Percentiles rank a stretch among this genome's conserved stretches.
Conservation (phyloP, 1,140 invertebrate species). For the Drosophila neocordata region DNA sequence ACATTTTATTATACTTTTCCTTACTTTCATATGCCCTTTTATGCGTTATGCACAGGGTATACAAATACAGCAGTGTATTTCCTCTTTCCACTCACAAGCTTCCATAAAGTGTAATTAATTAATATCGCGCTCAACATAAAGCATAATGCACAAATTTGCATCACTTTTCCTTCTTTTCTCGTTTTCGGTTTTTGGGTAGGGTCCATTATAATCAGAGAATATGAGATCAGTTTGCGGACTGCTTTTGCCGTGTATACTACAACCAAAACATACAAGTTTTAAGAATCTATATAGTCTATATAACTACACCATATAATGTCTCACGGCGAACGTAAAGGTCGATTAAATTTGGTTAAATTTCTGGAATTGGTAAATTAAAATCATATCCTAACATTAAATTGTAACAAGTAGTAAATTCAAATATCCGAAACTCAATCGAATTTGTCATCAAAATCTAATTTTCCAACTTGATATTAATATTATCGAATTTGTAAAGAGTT, state of each 20-base stretch:
- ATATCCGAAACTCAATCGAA: not conserved
- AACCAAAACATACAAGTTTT: not conserved
- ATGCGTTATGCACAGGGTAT: conserved; percentile 27
- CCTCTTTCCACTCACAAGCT: conserved; percentile 46
- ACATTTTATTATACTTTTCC: too few species aligned
- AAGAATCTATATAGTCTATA: conserved; percentile 14
- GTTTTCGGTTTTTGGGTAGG: conserved; percentile 3
- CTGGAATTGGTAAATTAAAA: conserved; percentile 74
- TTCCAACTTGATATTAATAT: too few species aligned
- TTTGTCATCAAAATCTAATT: too few species aligned
- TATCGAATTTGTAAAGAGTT: too few species aligned
- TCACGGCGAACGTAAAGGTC: conserved; percentile 74
- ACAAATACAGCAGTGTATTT: conserved; percentile 73
- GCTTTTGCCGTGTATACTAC: conserved; percentile 51
- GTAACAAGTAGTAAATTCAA: too few species aligned
- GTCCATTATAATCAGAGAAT: not conserved
- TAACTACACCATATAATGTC: conserved; percentile 65
- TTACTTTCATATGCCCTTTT: not conserved
- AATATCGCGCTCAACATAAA: conserved; percentile 57
- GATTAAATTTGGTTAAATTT: conserved; percentile 78
- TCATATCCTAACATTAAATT: not conserved
- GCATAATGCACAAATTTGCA: conserved; percentile 38
- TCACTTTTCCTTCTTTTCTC: conserved; percentile 10
- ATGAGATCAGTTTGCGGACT: conserved; percentile 55
- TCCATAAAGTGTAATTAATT: conserved; percentile 81